These are phyloP conservation scores for Indicator indicator DNA, from an alignment of 2,113 vertebrate genomes.

Conservation along the genomic window DNA sequence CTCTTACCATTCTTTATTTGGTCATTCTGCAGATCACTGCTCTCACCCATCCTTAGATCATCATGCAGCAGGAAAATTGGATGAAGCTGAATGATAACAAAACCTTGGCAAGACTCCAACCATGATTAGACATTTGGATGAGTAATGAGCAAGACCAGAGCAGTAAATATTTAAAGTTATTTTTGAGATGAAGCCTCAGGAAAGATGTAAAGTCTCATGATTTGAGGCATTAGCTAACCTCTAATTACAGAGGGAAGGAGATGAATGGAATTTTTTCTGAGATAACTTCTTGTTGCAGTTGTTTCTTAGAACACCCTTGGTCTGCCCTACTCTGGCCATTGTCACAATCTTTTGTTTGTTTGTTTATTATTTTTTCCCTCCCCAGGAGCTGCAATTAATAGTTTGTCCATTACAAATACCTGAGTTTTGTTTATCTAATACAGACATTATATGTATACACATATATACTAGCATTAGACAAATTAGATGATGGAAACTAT, in stretches of 20 bases:
- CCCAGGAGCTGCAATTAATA: background rate
- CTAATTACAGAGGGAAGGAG: conserved; percentile 16
- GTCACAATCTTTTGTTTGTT: background rate
- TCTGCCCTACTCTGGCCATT: background rate
- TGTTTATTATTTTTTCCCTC: background rate
- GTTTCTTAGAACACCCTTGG: conserved; percentile 32
- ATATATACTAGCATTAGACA: background rate
- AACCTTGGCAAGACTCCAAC: background rate
- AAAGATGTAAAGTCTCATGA: conserved; percentile 27
- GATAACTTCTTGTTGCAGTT: conserved; percentile 19
- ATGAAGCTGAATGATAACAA: conserved; percentile 27
- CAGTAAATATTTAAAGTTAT: conserved; percentile 46
- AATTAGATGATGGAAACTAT: background rate
- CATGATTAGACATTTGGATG: background rate
- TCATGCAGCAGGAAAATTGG: background rate
- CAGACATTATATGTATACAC: too few species aligned
- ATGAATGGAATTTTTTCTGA: conserved; percentile 49
- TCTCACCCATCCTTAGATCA: background rate
- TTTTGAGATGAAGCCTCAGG: conserved; percentile 31
- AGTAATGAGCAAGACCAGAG: background rate
- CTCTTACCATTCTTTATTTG: background rate
- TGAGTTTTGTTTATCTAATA: background rate
- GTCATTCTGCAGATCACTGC: background rate
- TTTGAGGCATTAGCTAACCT: conserved; percentile 20
- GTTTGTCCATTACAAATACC: background rate